These are phyloP conservation scores for Drosophila meridionalis DNA, from an alignment of 2,888 invertebrate genomes.

Conservation along the genomic window DNA sequence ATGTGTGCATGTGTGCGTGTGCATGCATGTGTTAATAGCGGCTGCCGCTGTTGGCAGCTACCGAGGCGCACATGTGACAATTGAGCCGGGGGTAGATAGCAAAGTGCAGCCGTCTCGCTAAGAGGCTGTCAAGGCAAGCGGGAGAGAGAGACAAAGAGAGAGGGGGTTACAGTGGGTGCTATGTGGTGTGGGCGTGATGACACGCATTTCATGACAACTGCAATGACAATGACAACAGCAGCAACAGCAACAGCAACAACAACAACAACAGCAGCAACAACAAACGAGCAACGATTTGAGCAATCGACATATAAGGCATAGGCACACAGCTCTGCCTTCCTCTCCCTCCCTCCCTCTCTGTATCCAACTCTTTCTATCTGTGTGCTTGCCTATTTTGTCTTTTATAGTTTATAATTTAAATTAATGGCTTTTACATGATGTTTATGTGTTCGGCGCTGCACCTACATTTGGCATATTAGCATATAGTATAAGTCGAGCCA, in stretches of 20 bases:
- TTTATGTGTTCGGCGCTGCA: slow-evolving; percentile 60
- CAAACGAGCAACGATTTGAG: slow-evolving; percentile 37
- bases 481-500: slow-evolving; percentile 48
- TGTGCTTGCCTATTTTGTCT: slow-evolving; percentile 56
- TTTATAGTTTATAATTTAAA: slow-evolving; percentile 79
- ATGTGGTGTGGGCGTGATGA: slow-evolving; percentile 53
- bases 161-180: neutral
- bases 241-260: slow-evolving; percentile 14
- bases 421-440: slow-evolving; percentile 74
- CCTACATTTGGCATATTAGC: slow-evolving; percentile 39
- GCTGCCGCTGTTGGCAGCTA: slow-evolving; percentile 28
- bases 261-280: slow-evolving; percentile 24
- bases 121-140: neutral
- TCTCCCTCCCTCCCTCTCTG: neutral
- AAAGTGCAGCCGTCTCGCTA: neutral
- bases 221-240: slow-evolving; percentile 51
- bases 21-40: slow-evolving; percentile 49
- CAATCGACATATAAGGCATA: slow-evolving; percentile 71
- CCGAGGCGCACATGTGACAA: slow-evolving; percentile 29
- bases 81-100: slow-evolving; percentile 34
- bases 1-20: slow-evolving; percentile 1
- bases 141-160: neutral
- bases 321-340: slow-evolving; percentile 20
- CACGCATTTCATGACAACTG: slow-evolving; percentile 74
- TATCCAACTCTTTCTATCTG: neutral